phyloP scores from a whole-genome alignment of 2,888 invertebrate genomes.

The Netelia fuscicornis region DNA sequence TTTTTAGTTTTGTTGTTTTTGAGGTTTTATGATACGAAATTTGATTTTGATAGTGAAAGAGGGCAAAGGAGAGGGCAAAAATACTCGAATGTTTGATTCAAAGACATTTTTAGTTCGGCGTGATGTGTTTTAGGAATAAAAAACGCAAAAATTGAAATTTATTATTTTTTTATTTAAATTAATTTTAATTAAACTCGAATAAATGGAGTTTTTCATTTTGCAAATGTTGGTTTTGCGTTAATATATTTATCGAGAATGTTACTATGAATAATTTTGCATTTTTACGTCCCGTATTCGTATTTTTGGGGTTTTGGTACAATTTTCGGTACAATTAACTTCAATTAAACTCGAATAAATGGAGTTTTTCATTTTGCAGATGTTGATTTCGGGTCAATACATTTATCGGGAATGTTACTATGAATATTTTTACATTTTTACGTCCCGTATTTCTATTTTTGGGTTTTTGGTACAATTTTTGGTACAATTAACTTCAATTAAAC shows the following conservation, averaged over 20 bases:
- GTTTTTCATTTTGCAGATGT: neutral
- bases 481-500: neutral
- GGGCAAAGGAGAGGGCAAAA: neutral
- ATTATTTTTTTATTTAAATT: slow-evolving; percentile 3
- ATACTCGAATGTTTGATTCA: too few relatives aligned
- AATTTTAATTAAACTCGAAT: too few relatives aligned
- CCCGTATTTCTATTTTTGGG: neutral
- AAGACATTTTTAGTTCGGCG: too few relatives aligned
- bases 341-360: neutral
- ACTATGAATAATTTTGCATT: too few relatives aligned
- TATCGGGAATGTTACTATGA: neutral
- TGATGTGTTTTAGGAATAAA: too few relatives aligned
- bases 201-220: too few relatives aligned
- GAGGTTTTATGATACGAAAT: too few relatives aligned
- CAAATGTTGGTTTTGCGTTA: too few relatives aligned
- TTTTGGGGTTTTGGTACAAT: neutral
- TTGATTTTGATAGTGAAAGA: neutral
- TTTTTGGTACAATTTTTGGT: too few relatives aligned
- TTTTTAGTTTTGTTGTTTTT: too few relatives aligned
- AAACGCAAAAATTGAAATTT: neutral
- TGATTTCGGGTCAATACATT: neutral
- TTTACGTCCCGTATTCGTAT: too few relatives aligned
- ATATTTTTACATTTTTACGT: slow-evolving; percentile 1
- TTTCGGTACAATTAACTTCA: neutral
- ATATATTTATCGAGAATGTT: too few relatives aligned